phyloP scores from a whole-genome alignment of 2,888 invertebrate genomes.

The Limenitis camilla region DNA sequence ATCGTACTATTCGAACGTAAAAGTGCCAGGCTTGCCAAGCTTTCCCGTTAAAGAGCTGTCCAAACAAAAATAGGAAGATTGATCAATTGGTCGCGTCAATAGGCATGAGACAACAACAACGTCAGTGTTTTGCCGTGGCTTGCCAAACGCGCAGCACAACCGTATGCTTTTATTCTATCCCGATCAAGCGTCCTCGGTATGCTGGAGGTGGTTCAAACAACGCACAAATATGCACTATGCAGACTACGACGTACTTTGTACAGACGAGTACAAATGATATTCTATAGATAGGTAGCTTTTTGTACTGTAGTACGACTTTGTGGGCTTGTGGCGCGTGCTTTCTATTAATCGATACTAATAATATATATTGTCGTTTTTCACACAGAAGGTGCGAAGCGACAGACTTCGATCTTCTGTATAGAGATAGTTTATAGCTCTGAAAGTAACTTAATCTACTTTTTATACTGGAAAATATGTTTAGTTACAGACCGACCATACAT shows the following conservation, averaged over 20 bases:
- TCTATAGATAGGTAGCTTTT: too few relatives aligned
- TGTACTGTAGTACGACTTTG: too few relatives aligned
- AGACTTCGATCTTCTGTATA: too few relatives aligned
- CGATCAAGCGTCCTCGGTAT: slow-evolving; percentile 1
- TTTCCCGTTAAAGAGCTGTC: slow-evolving; percentile 9
- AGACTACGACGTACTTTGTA: slow-evolving; percentile 3
- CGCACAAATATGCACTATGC: background rate
- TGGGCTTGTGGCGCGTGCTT: too few relatives aligned
- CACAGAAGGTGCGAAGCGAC: too few relatives aligned
- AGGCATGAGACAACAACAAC: slow-evolving; percentile 30
- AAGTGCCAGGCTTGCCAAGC: slow-evolving; percentile 5
- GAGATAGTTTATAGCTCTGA: too few relatives aligned
- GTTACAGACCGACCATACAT: too few relatives aligned
- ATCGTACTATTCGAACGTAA: background rate
- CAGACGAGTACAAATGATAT: background rate
- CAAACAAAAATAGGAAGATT: slow-evolving; percentile 39
- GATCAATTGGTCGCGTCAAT: slow-evolving; percentile 48
- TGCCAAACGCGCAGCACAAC: slow-evolving; percentile 34
- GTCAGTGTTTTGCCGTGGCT: slow-evolving; percentile 44
- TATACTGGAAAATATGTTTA: too few relatives aligned
- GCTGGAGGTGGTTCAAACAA: background rate
- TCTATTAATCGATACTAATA: too few relatives aligned
- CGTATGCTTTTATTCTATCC: slow-evolving; percentile 23
- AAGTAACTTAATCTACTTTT: too few relatives aligned
- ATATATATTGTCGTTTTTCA: too few relatives aligned